Conservation (phyloP, 23 tunicate genomes). For the Ciona savignyi region DNA sequence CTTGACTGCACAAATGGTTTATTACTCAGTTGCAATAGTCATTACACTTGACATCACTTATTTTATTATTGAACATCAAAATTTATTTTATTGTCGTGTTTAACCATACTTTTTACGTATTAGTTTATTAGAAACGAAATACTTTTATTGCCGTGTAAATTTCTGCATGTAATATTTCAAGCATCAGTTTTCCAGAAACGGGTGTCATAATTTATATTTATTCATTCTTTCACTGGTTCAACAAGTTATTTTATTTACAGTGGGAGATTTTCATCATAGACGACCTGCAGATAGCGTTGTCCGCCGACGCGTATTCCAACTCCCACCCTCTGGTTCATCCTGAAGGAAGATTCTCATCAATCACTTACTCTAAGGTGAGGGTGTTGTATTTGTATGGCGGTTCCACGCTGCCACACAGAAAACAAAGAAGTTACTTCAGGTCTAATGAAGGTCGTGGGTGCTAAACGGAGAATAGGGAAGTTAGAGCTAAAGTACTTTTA, state of each 20-base stretch:
- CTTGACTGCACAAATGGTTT: no score
- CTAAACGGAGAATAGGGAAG: no score
- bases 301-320: constrained; percentile 30
- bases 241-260: neutral
- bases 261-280: constrained; percentile 17
- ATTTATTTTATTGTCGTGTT: no score
- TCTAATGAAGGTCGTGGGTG: no score
- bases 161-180: neutral
- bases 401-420: no score
- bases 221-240: neutral
- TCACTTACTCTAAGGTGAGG: constrained; percentile 58
- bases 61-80: no score
- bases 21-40: no score
- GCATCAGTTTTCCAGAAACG: neutral
- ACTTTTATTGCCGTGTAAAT: neutral
- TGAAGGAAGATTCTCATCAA: constrained; percentile 49
- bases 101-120: neutral
- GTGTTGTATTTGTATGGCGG: neutral
- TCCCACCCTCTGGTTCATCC: constrained; percentile 73
- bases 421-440: no score
- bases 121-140: neutral
- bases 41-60: no score
- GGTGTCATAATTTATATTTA: no score
- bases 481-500: no score
- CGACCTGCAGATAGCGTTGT: constrained; percentile 58